Percentiles rank a stretch among this genome's conserved stretches.
Conservation (phyloP, 2,797 vertebrate species). For the Natrix natrix region DNA sequence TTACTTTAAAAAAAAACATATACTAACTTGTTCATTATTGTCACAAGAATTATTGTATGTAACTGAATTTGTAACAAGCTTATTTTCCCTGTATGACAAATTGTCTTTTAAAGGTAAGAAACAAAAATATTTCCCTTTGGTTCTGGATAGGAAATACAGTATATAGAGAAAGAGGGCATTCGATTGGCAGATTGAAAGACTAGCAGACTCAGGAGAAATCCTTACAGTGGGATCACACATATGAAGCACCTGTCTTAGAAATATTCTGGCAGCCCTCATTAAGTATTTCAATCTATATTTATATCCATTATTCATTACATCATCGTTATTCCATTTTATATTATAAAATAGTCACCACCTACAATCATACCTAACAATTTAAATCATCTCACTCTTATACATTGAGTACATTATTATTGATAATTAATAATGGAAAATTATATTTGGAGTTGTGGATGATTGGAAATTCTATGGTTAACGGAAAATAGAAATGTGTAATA, state of each 20-base stretch:
- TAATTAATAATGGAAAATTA: too few species aligned
- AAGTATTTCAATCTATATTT: too few species aligned
- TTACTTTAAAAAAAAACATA: neutral
- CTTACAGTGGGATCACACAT: neutral
- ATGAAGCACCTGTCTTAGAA: neutral
- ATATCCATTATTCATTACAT: too few species aligned
- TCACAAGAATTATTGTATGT: neutral
- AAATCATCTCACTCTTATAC: too few species aligned
- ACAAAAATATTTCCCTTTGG: neutral
- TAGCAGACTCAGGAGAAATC: neutral
- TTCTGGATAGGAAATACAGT: neutral
- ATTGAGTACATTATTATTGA: too few species aligned
- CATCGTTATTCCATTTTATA: too few species aligned
- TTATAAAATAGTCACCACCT: too few species aligned
- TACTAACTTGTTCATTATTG: neutral
- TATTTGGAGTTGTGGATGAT: too few species aligned
- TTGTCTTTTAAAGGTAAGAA: neutral
- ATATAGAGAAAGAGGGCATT: neutral
- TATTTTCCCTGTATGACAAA: neutral
- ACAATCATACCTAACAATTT: too few species aligned
- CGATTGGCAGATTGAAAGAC: too few species aligned
- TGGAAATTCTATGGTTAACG: too few species aligned
- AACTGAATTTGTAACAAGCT: neutral
- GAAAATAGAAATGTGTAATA: too few species aligned
- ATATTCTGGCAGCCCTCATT: neutral